These are phyloP conservation scores for Limonius californicus DNA, from an alignment of 1,140 invertebrate genomes.

Conservation along the genomic window DNA sequence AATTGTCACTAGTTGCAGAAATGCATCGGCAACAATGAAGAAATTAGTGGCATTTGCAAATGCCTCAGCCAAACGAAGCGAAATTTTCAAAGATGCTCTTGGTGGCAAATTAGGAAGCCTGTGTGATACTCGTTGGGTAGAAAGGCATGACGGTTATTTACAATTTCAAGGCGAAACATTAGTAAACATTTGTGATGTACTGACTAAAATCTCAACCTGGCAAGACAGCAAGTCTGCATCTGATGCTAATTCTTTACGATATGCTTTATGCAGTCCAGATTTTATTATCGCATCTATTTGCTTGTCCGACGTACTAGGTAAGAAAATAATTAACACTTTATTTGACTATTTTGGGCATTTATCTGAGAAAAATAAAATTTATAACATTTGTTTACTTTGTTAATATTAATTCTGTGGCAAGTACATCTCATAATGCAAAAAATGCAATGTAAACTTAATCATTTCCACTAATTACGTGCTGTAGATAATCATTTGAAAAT, in stretches of 20 bases:
- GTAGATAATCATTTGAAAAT: too few relatives aligned
- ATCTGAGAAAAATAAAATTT: too few relatives aligned
- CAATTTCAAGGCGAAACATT: conserved; percentile 1
- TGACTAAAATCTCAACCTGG: background rate
- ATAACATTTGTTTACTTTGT: too few relatives aligned
- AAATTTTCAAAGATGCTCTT: background rate
- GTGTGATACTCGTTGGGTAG: background rate
- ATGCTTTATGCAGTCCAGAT: too few relatives aligned
- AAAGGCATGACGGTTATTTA: conserved; percentile 4
- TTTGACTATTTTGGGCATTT: too few relatives aligned
- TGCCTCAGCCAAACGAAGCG: background rate
- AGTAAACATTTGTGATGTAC: background rate
- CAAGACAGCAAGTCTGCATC: too few relatives aligned
- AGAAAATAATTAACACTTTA: too few relatives aligned
- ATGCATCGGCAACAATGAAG: background rate
- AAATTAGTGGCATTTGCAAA: conserved; percentile 1
- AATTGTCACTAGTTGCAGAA: background rate
- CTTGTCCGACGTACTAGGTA: background rate
- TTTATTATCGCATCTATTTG: background rate
- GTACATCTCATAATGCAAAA: too few relatives aligned
- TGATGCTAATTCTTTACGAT: too few relatives aligned
- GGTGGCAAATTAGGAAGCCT: background rate
- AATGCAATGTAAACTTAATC: too few relatives aligned
- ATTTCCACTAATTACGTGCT: too few relatives aligned
- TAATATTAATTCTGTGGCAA: too few relatives aligned